Evolutionary conservation across 2,113 vertebrate species (phyloP).

Genomic region (Orycteropus afer): DNA sequence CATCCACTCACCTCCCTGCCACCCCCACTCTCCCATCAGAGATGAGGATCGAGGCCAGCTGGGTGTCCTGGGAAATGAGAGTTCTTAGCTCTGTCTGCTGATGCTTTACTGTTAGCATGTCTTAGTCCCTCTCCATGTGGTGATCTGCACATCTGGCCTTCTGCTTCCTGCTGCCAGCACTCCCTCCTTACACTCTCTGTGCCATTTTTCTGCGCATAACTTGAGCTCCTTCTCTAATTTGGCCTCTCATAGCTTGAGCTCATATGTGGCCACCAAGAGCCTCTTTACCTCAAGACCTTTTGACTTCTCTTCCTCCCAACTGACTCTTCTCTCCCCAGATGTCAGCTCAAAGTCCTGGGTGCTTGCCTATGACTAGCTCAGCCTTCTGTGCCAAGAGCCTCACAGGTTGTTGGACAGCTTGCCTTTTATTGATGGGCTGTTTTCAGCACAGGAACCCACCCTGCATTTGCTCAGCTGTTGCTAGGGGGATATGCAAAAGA

Average conservation of each 20-base stretch:
- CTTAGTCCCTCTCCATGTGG: not conserved
- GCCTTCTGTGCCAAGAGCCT: not conserved
- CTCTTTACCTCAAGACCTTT: not conserved
- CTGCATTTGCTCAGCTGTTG: not conserved
- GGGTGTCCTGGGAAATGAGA: not conserved
- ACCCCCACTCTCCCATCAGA: no score
- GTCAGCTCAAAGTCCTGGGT: not conserved
- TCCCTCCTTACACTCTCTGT: not conserved
- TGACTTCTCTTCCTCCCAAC: not conserved
- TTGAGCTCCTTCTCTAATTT: not conserved
- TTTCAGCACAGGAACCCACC: not conserved
- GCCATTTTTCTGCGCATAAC: not conserved
- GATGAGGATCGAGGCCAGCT: not conserved
- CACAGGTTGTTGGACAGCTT: not conserved
- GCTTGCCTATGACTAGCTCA: not conserved
- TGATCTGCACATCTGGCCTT: not conserved
- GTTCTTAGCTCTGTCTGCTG: not conserved
- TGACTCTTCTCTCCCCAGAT: not conserved
- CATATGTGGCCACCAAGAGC: not conserved
- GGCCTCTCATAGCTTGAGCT: not conserved
- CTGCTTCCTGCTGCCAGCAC: not conserved
- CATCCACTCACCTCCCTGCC: no score
- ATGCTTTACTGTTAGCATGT: not conserved
- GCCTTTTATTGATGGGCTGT: not conserved
- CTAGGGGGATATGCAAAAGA: not conserved